Percentiles rank a stretch among this genome's conserved stretches.
phyloP scores from a whole-genome alignment of 2,113 vertebrate genomes.

The Egretta garzetta region DNA sequence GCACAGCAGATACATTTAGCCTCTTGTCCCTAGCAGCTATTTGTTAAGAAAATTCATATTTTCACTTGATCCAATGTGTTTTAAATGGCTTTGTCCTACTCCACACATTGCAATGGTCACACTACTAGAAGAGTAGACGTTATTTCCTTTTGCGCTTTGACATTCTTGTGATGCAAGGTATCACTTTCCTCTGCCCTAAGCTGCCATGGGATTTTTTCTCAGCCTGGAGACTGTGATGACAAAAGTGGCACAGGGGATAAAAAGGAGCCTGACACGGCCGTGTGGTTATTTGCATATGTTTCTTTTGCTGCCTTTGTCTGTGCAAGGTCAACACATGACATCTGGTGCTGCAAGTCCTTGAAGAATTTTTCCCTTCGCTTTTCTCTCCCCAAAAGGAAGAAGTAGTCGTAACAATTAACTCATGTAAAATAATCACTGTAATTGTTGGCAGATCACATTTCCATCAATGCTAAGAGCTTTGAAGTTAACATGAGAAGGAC shows the following conservation, averaged over 20 bases:
- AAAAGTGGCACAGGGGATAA: not conserved
- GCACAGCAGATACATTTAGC: not conserved
- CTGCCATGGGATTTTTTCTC: not conserved
- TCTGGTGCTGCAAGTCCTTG: not conserved
- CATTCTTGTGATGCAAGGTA: not conserved
- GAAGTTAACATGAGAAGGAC: not conserved
- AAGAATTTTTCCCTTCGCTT: not conserved
- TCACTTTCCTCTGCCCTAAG: not conserved
- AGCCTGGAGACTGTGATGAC: not conserved
- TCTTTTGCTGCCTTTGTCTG: not conserved
- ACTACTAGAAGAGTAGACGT: not conserved
- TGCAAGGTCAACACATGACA: not conserved
- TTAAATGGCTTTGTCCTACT: not conserved
- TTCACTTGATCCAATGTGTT: not conserved
- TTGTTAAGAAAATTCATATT: not conserved
- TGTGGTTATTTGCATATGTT: not conserved
- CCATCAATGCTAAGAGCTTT: not conserved
- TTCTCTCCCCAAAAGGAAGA: not conserved
- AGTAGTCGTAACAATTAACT: not conserved
- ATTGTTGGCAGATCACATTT: not conserved
- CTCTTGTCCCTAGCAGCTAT: not conserved
- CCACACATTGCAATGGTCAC: not conserved
- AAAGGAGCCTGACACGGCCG: not conserved
- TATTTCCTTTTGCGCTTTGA: not conserved
- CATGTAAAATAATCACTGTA: not conserved